Percentiles rank a stretch among this genome's conserved stretches.
phyloP scores from a whole-genome alignment of 2,113 vertebrate species.

The Calidris pugnax region DNA sequence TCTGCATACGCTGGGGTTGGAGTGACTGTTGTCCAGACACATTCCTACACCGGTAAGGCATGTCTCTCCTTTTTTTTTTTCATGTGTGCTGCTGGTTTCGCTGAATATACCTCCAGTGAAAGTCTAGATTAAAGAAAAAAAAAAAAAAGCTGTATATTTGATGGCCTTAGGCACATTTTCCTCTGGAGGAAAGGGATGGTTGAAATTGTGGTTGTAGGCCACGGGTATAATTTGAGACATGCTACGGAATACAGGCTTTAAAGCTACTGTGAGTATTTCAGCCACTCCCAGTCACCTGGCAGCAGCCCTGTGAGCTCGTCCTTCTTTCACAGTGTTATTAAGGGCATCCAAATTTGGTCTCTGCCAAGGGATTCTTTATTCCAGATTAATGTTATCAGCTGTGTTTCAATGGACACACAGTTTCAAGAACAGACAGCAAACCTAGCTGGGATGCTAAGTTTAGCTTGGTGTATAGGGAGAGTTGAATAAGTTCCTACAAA shows the following conservation, averaged over 20 bases:
- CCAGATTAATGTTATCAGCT: neutral
- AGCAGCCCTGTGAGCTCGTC: neutral
- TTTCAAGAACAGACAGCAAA: neutral
- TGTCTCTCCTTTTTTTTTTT: neutral
- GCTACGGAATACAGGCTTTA: neutral
- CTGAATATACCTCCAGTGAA: neutral
- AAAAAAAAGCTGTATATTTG: neutral
- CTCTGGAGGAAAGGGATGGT: neutral
- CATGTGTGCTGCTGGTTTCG: neutral
- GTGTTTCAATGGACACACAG: neutral
- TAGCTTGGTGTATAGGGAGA: neutral
- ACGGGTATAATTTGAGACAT: neutral
- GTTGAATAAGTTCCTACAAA: neutral
- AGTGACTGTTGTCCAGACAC: neutral
- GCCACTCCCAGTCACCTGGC: neutral
- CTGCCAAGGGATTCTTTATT: neutral
- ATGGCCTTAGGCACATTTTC: neutral
- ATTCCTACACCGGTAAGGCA: neutral
- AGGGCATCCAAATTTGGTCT: neutral
- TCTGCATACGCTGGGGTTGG: neutral
- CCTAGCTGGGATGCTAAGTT: neutral
- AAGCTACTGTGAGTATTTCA: neutral
- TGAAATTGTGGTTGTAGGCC: neutral
- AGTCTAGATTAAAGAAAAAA: neutral
- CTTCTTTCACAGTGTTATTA: neutral